Base-by-base conservation (phyloP, 2,888 invertebrate species). In the Leptogaster cylindrica region DNA sequence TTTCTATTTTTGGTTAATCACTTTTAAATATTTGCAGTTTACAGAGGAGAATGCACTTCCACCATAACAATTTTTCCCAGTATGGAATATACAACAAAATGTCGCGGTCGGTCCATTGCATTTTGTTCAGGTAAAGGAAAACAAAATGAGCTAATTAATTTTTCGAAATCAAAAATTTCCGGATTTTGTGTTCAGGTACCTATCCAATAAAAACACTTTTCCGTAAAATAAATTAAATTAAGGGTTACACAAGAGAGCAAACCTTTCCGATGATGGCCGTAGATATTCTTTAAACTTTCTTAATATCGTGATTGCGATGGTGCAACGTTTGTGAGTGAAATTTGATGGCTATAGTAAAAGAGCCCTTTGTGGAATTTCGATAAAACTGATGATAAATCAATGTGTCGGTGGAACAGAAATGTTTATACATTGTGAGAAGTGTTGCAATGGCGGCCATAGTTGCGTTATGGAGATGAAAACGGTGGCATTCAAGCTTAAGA, bases 381-480 rank as follows among this genome's bases (percentile, higher is more conserved):
- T 41, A 41, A 16, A 41, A 16, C 14, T 41, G 31, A 10, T 16
- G 16, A 3, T 41, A 41, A 16, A 41, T 16, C 14, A 41, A 41
- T 41, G 16, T 41, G 41, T 41, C 41, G 14, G 14, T n/a, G 10
- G 41, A 41, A 41, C 16, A 41, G 14, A 18, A 41, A 41, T 41
- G 41, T 41, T 41, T 14, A 7, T n/a, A n/a, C n/a, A 4, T 10
- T 41, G 16, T 18, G 16, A 41, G 14, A 41, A 41, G 41, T 41
- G 14, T 41, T 41, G 41, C 41, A 41, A 41, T 41, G n/a, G n/a
- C n/a, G n/a, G n/a, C n/a, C n/a, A 41, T 14, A 16, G 41, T 41
- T 10, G 16, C 16, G 4, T 5, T 41, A 18, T 41, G 41, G 16
- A 41, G 6, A 41, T 10, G 14, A 41, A n/a, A 41, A 41, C 41